Conservation (phyloP, 1,140 invertebrate genomes). For the Leptinotarsa lineolata region DNA sequence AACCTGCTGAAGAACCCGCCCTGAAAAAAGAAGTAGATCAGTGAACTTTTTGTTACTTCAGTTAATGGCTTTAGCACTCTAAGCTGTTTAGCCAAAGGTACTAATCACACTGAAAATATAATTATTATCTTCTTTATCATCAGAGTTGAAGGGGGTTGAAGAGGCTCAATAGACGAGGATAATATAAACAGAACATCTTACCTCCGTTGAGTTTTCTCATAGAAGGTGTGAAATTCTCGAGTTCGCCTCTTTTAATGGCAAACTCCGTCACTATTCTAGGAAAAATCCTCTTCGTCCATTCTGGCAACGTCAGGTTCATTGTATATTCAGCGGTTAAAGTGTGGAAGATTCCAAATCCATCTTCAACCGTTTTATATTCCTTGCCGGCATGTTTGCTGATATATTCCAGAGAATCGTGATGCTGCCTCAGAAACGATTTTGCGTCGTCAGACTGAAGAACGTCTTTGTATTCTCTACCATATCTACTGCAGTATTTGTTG, state of each 20-base stretch:
- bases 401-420: slow-evolving; percentile 42
- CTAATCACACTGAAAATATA: too few relatives aligned
- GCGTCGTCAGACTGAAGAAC: slow-evolving; percentile 38
- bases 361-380: slow-evolving; percentile 23
- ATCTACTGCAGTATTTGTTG: slow-evolving; percentile 47
- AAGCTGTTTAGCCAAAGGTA: too few relatives aligned
- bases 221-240: slow-evolving; percentile 45
- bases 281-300: slow-evolving; percentile 47
- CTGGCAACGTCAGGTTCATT: slow-evolving; percentile 49
- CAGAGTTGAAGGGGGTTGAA: too few relatives aligned
- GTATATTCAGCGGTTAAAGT: slow-evolving; percentile 45
- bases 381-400: slow-evolving; percentile 43
- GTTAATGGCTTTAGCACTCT: too few relatives aligned
- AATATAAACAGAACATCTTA: slow-evolving; percentile 16
- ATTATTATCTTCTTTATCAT: too few relatives aligned
- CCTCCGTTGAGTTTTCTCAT: slow-evolving; percentile 50
- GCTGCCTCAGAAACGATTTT: slow-evolving; percentile 35
- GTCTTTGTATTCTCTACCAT: slow-evolving; percentile 46
- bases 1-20: slow-evolving; percentile 41
- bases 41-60: too few relatives aligned
- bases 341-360: slow-evolving; percentile 48
- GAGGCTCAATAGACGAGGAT: too few relatives aligned
- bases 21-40: slow-evolving; percentile 32
- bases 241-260: slow-evolving; percentile 43
- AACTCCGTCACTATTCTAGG: slow-evolving; percentile 41